phyloP scores from a whole-genome alignment of 2,113 vertebrate genomes.

The Apodemus speciosus region DNA sequence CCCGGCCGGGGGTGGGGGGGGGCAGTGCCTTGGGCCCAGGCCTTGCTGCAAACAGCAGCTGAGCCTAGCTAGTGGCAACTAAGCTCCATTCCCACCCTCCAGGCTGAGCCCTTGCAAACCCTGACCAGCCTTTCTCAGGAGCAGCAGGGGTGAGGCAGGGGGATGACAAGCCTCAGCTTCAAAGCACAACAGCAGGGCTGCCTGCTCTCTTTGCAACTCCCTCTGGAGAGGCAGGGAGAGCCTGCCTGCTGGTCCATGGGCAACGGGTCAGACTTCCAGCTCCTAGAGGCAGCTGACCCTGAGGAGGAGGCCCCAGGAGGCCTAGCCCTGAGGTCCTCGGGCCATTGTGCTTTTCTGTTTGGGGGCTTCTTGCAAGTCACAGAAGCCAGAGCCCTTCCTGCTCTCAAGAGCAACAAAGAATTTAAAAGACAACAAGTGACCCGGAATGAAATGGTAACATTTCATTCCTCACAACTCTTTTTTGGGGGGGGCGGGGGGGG shows the following conservation, averaged over 20 bases:
- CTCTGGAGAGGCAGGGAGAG: background rate
- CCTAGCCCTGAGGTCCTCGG: background rate
- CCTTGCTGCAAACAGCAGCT: background rate
- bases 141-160: background rate
- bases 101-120: background rate
- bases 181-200: background rate
- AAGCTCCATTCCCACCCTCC: background rate
- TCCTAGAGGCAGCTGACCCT: background rate
- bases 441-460: accelerated
- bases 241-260: background rate
- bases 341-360: background rate
- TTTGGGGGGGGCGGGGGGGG: accelerated
- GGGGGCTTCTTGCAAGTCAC: too few species aligned
- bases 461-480: background rate
- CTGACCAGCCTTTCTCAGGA: background rate
- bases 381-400: background rate
- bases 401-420: background rate
- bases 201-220: background rate
- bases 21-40: background rate
- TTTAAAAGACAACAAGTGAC: background rate
- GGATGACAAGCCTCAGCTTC: background rate
- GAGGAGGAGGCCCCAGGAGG: background rate
- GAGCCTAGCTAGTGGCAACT: background rate
- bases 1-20: too few species aligned
- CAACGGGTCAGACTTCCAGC: background rate